A percentile compares a stretch with the other conserved stretches of the same genome.
These are phyloP conservation scores for Leptura quadrifasciata DNA, from an alignment of 2,888 invertebrate genomes.

Conservation along the genomic window DNA sequence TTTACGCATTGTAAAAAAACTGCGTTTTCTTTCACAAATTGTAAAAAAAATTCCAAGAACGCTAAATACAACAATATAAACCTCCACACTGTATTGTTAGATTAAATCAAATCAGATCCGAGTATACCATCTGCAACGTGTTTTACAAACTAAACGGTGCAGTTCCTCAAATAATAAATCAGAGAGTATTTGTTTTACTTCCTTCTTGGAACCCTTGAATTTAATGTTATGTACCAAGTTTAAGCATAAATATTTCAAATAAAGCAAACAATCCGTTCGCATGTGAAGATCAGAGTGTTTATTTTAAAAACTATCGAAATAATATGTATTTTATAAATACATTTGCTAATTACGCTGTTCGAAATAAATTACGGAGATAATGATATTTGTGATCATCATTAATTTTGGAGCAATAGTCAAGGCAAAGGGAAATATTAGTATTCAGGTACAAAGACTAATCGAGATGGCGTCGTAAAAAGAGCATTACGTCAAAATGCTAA, in stretches of 20 bases:
- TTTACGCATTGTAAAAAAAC: no score
- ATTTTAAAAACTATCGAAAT: constrained; percentile 9
- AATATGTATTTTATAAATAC: not conserved
- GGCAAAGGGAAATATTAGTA: not conserved
- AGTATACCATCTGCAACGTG: constrained; percentile 28
- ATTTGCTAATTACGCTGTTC: not conserved
- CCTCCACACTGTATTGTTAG: not conserved
- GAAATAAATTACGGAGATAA: not conserved
- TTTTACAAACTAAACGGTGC: constrained; percentile 26
- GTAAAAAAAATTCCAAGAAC: not conserved
- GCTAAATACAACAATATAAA: not conserved
- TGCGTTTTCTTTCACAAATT: no score
- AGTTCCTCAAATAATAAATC: constrained; percentile 39
- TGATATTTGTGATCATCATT: not conserved
- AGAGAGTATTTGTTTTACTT: constrained; percentile 31
- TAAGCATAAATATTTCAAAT: constrained; percentile 13
- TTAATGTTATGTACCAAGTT: constrained; percentile 2
- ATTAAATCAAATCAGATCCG: constrained; percentile 11
- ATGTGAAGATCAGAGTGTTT: constrained; percentile 5
- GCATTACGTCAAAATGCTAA: no score
- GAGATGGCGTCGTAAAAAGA: no score
- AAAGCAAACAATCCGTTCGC: constrained; percentile 11
- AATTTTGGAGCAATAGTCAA: not conserved
- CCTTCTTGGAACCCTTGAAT: constrained; percentile 29
- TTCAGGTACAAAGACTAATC: no score